Evolutionary conservation across 2,797 vertebrate species (phyloP).

Genomic region (Melanotaenia parkinsoni): DNA sequence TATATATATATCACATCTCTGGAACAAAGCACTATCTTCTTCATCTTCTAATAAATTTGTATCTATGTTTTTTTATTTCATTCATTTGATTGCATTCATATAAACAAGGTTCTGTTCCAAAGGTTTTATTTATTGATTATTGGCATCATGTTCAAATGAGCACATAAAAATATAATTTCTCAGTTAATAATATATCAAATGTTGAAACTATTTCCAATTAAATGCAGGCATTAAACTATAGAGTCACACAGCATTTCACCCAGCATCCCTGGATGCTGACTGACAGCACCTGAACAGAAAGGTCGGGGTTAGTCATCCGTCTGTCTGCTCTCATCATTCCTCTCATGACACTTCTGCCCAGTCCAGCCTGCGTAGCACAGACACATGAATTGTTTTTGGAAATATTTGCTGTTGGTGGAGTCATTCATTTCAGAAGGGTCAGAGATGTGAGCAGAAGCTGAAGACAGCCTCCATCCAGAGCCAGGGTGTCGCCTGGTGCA

Average conservation of each 20-base stretch:
- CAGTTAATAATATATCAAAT: background rate
- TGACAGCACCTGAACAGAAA: background rate
- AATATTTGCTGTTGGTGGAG: conserved; percentile 8
- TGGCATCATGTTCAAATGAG: no score
- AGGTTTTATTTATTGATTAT: no score
- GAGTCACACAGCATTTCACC: no score
- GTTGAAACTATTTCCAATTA: background rate
- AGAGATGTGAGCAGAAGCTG: conserved; percentile 26
- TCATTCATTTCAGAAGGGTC: background rate
- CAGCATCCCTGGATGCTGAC: no score
- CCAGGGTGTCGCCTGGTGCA: conserved; percentile 76
- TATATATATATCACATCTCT: no score
- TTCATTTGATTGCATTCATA: no score
- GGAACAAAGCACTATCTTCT: no score
- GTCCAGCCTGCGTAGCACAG: conserved; percentile 86
- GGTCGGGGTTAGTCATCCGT: background rate
- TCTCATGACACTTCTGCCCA: conserved; percentile 78
- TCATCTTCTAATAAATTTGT: no score
- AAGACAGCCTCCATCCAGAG: conserved; percentile 68
- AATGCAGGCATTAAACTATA: background rate
- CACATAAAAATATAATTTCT: no score
- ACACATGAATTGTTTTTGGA: conserved; percentile 81
- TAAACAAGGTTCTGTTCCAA: no score
- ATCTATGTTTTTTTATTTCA: no score
- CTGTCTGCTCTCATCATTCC: background rate